These are phyloP conservation scores for Hemaris fuciformis DNA, from an alignment of 2,888 invertebrate species.

Conservation along the genomic window DNA sequence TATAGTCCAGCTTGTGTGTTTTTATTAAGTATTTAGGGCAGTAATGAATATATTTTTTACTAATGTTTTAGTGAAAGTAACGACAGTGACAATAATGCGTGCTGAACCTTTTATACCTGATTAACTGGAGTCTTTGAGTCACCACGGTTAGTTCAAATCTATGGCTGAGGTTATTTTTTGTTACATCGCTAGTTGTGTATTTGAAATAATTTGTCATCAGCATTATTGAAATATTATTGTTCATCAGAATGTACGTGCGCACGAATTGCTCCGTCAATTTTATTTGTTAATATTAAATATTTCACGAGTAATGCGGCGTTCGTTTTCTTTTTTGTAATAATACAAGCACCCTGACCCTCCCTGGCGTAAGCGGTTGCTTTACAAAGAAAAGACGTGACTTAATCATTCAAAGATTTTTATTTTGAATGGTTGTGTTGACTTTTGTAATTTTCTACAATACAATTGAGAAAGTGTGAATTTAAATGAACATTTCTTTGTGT, in stretches of 20 bases:
- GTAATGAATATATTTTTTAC: constrained; percentile 72
- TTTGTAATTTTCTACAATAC: neutral
- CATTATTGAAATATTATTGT: constrained; percentile 32
- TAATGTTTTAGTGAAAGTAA: constrained; percentile 59
- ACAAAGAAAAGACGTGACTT: constrained; percentile 38
- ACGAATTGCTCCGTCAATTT: neutral
- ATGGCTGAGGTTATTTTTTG: constrained; percentile 79
- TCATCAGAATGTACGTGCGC: neutral
- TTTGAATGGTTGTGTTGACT: neutral
- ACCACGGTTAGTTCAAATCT: constrained; percentile 76
- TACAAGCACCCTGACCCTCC: constrained; percentile 36
- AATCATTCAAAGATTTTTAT: neutral
- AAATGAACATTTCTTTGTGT: neutral
- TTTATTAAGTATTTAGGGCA: constrained; percentile 56
- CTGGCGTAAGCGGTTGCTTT: constrained; percentile 61
- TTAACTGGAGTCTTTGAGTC: constrained; percentile 69
- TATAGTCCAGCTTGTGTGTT: constrained; percentile 59
- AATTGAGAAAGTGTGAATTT: neutral
- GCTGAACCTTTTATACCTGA: constrained; percentile 76
- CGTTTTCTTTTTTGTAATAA: constrained; percentile 22
- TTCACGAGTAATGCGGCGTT: neutral
- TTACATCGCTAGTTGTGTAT: constrained; percentile 67
- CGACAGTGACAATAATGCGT: constrained; percentile 78
- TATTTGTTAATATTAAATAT: constrained; percentile 8
- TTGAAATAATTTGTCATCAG: constrained; percentile 58